Conservation (phyloP, 2,797 vertebrate genomes). For the Melanotaenia trifasciata region DNA sequence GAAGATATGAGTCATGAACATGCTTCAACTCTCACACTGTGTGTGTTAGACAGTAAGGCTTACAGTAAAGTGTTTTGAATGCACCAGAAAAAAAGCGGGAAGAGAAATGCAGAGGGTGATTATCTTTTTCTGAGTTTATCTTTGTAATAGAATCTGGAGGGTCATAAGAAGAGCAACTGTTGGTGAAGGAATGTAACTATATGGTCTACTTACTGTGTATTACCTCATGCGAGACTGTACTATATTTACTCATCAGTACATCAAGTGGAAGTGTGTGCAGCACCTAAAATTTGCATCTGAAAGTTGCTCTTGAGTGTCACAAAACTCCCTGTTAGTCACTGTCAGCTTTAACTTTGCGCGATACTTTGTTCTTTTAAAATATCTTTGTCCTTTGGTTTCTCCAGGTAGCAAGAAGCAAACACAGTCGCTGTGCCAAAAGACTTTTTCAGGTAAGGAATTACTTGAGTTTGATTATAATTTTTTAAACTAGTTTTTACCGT, state of each 20-base stretch:
- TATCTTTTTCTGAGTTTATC: background rate
- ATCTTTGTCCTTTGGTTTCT: conserved; percentile 32
- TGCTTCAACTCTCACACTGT: conserved; percentile 34
- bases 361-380: conserved; percentile 17
- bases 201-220: background rate
- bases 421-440: conserved; percentile 62
- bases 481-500: background rate
- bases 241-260: conserved; percentile 1
- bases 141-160: conserved; percentile 11
- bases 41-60: conserved; percentile 27
- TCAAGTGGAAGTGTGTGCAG: conserved; percentile 1
- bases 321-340: background rate
- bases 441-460: conserved; percentile 70
- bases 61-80: conserved; percentile 50
- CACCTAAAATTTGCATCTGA: conserved; percentile 27
- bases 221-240: background rate
- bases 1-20: conserved; percentile 72
- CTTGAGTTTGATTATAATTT: background rate
- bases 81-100: conserved; percentile 51
- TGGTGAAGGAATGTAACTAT: conserved; percentile 10
- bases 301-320: conserved; percentile 19
- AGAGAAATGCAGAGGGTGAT: conserved; percentile 36
- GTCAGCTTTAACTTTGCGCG: conserved; percentile 14
- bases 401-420: conserved; percentile 74
- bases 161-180: conserved; percentile 2